Evolutionary conservation across 2,113 vertebrate genomes (phyloP), one percentile per base, ranked within the genome.

Genomic region (Plectropomus leopardus): DNA sequence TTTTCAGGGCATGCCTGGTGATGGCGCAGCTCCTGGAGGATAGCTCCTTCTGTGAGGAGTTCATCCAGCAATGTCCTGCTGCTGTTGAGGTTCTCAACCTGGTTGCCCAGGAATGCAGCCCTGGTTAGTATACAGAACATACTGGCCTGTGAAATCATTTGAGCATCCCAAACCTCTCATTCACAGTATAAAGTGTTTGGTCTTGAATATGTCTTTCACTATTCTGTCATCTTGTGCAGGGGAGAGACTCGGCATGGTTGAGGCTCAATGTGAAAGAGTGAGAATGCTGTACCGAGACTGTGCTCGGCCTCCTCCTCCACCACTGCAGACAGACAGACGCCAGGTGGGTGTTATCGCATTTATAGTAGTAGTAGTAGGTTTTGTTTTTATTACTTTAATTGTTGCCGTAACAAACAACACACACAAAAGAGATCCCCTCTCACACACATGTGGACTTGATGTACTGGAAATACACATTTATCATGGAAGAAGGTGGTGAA

Each of bases 1-100:
- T 72, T 80, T 64, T 75, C 84, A 99, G 98, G 94, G 96, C 98
- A 60, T 99, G 98, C 86, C 94, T 99, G 93, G 98, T 99, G 90
- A 99, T 99, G 98, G 98, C 98, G 73, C 98, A 99, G 94, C 95
- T 99, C 69, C 94, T 99, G 84, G 98, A 99, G 94, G 98, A 99
- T 92, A 99, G 97, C 91, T 97, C 97, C 4, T 99, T 99, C 90
- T 99, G 98, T 95, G 98, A 99, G 93, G 98, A 99, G 91, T 99
- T 99, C 90, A 99, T 99, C 91, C 98, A 99, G 86, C 98, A 99
- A 89, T 99, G 98, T 86, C 98, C 98, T 57, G 98, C 98, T 72
- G 98, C 98, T 66, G 97, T 99, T 32, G 98, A 99, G 88, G 98
- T 99, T 76, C 96, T 99, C 11, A 99, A 98, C 92, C 94, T 99